These are phyloP conservation scores for Dysmachus trigonus DNA, from an alignment of 2,888 invertebrate species.

Conservation along the genomic window DNA sequence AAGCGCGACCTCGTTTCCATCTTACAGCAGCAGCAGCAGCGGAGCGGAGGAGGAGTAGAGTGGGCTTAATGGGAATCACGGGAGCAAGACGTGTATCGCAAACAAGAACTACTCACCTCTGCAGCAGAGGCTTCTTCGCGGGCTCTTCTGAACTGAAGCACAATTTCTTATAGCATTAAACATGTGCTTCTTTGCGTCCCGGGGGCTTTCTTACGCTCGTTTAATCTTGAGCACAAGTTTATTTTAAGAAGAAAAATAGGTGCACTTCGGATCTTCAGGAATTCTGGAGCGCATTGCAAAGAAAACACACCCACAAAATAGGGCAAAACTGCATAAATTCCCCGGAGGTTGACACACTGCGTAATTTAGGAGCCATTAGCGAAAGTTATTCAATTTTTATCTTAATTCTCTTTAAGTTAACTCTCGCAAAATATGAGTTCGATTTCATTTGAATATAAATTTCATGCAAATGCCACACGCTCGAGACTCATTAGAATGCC, in stretches of 20 bases:
- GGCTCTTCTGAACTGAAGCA: not conserved
- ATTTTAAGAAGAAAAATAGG: not conserved
- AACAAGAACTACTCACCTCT: not conserved
- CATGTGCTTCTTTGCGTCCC: not conserved
- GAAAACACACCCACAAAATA: not conserved
- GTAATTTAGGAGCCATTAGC: not conserved
- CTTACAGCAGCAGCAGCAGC: not conserved
- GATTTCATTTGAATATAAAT: not conserved
- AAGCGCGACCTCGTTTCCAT: not conserved
- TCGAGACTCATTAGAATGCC: not conserved
- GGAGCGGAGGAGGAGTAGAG: too few species aligned
- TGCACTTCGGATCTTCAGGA: not conserved
- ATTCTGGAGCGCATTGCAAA: not conserved
- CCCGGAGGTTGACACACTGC: not conserved
- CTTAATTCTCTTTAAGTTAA: not conserved
- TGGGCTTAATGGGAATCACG: not conserved
- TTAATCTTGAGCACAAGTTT: not conserved
- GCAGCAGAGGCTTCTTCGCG: not conserved
- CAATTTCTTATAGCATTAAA: not conserved
- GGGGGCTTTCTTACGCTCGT: not conserved
- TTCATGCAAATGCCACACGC: not conserved
- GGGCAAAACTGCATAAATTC: not conserved
- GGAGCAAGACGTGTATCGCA: not conserved
- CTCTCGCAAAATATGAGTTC: not conserved
- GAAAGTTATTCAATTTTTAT: not conserved